Evolutionary conservation across 2,797 vertebrate genomes (phyloP).

Genomic region (Pseudochaenichthys georgianus): DNA sequence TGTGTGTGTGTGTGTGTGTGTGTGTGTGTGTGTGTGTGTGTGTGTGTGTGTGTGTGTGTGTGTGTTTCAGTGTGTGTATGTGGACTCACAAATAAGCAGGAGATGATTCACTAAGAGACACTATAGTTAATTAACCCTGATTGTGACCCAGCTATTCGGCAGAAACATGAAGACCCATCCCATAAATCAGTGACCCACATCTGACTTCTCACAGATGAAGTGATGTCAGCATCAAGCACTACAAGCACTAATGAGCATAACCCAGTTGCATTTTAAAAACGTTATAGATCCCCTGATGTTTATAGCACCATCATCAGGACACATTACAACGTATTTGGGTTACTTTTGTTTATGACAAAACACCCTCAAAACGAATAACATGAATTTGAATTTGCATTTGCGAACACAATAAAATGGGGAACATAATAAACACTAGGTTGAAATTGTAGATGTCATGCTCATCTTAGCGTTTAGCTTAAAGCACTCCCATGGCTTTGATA

Average conservation of each 20-base stretch:
- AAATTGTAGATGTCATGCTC: neutral
- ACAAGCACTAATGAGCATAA: neutral
- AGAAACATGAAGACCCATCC: neutral
- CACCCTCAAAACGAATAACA: neutral
- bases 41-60: too few relatives aligned
- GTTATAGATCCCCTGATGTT: neutral
- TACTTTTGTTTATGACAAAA: neutral
- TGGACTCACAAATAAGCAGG: constrained; percentile 15
- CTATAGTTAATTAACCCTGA: constrained; percentile 47
- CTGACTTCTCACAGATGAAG: constrained; percentile 5
- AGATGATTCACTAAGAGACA: constrained; percentile 19
- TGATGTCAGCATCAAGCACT: neutral
- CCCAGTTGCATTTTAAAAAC: neutral
- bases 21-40: too few relatives aligned
- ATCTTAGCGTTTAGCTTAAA: neutral
- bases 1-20: constrained; percentile 14
- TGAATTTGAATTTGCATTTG: neutral
- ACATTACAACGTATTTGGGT: neutral
- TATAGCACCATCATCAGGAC: neutral
- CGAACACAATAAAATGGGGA: neutral
- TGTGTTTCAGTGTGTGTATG: constrained; percentile 12
- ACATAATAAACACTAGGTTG: neutral
- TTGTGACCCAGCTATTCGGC: constrained; percentile 12
- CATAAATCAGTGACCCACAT: neutral
- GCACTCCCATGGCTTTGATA: neutral